These are phyloP conservation scores for Tychaedon coryphoeus DNA, from an alignment of 2,113 vertebrate genomes.

Conservation along the genomic window DNA sequence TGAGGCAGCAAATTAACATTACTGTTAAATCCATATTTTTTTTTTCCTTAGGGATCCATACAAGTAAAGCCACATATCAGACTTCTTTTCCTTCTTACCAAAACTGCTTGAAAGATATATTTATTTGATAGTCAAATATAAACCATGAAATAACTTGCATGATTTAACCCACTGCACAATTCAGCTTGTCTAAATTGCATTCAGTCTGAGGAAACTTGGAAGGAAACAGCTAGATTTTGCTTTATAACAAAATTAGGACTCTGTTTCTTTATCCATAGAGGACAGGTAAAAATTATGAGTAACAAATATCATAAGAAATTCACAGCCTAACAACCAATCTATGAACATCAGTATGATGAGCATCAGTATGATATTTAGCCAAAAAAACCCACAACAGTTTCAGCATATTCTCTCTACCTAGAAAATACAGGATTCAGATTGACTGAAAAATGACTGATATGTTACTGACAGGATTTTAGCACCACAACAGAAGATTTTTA, in stretches of 20 bases:
- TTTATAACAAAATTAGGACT: neutral
- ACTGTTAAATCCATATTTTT: neutral
- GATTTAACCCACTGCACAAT: neutral
- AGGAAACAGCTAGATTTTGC: neutral
- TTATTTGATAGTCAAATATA: neutral
- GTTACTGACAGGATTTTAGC: neutral
- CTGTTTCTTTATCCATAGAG: neutral
- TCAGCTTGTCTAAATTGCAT: neutral
- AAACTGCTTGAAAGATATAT: neutral
- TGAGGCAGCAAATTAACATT: neutral
- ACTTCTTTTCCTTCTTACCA: neutral
- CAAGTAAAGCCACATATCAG: neutral
- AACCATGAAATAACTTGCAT: neutral
- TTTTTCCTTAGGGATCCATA: neutral
- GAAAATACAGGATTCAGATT: neutral
- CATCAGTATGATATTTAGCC: neutral
- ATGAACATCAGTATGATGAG: neutral
- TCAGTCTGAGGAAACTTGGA: neutral
- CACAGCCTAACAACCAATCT: neutral
- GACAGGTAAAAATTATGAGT: neutral
- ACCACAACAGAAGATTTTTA: neutral
- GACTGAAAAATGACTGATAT: neutral
- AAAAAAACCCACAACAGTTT: neutral
- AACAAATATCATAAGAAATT: neutral
- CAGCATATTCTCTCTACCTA: neutral